phyloP scores from a whole-genome alignment of 2,797 vertebrate species.

The Erethizon dorsatum region DNA sequence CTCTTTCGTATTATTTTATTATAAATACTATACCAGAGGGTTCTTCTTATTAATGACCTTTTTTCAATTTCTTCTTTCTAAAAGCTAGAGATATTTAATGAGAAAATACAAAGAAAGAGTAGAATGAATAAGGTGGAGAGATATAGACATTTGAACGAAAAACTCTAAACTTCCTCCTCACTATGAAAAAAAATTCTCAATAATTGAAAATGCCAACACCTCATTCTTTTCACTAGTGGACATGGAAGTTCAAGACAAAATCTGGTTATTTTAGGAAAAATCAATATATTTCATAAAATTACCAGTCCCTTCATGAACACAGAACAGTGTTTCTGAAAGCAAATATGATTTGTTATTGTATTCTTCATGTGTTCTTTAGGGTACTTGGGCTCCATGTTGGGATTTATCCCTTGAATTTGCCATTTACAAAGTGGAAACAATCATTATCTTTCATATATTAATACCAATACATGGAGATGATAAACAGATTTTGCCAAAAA shows the following conservation, averaged over 20 bases:
- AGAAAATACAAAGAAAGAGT: background rate
- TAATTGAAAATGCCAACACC: background rate
- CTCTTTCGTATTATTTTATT: slow-evolving; percentile 10
- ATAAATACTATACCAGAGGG: background rate
- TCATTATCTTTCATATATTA: background rate
- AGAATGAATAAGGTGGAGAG: background rate
- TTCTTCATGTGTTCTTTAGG: slow-evolving; percentile 21
- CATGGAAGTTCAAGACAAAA: background rate
- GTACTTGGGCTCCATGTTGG: background rate
- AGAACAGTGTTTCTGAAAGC: background rate
- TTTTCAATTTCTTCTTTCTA: background rate
- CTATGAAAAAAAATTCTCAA: background rate
- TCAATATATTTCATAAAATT: slow-evolving; percentile 59
- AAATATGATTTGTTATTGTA: slow-evolving; percentile 60
- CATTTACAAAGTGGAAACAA: slow-evolving; percentile 5
- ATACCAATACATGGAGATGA: background rate
- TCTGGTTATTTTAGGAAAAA: slow-evolving; percentile 43
- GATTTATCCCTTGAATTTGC: background rate
- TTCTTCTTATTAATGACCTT: slow-evolving; percentile 17
- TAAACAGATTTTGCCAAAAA: background rate
- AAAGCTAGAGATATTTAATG: background rate
- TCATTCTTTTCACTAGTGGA: background rate
- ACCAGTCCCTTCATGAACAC: background rate
- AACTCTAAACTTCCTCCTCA: background rate
- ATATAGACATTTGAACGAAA: background rate